Base-by-base conservation (phyloP, 2,113 vertebrate species). In the Quiscalus mexicanus region DNA sequence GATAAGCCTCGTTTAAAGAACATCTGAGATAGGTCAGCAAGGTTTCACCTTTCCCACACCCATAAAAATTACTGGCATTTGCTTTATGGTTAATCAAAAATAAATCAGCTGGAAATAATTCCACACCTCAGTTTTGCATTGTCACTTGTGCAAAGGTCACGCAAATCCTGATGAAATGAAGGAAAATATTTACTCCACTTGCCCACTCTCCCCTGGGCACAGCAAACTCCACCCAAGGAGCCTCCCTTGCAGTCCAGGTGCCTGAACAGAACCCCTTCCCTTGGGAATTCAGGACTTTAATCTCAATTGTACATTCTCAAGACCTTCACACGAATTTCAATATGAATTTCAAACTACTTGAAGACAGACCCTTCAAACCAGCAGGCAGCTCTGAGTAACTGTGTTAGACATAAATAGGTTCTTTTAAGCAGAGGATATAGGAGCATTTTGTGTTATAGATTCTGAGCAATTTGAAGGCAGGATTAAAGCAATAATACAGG, bases 401-500 rank as follows among this genome's bases (percentile, higher is more conserved):
- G 15, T 3, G 47, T 35, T n/a, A 70, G 55, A 63, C 33, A 42
- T 16, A 84, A 82, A 44, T 63, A 65, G 70, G 35, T 53, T 87
- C 81, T 71, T 37, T 84, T 11, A 64, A 83, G 73, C 60, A 84
- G 56, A 69, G 73, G 65, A 49, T 63, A 55, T 11, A 56, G 89
- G 70, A 69, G 44, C 58, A 79, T 90, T 96, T 93, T 58, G 78
- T 49, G 50, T 15, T 93, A 77, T 9, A 52, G 82, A 89, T 94
- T 80, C 55, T 27, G 70, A 91, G 73, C 35, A 87, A 96, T 94
- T 89, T 82, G 84, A 87, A 95, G 85, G 12, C 82, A 89, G 94
- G 76, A 93, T 95, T 93, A 95, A 95, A 94, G 79, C 10, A 31
- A 89, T 69, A 95, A 68, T 95, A 70, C 71, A 87, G 63, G 73